A percentile compares a stretch with the other conserved stretches of the same genome.
Conservation (phyloP, 2,797 vertebrate genomes). For the Myotis planiceps region DNA sequence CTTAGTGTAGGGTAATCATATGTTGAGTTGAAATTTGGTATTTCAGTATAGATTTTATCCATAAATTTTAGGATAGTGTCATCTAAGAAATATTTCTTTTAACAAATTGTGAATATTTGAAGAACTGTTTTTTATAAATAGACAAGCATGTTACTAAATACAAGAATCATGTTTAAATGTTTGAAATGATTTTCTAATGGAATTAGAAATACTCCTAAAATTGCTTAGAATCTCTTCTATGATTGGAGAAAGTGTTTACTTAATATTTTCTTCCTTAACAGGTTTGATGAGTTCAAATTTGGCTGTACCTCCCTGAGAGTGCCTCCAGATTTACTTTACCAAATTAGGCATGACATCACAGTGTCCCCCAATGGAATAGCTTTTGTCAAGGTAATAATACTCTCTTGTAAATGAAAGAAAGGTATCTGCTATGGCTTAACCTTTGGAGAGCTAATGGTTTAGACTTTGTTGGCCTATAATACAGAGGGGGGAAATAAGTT, state of each 20-base stretch:
- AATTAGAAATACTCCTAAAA: constrained; percentile 49
- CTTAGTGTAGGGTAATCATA: background rate
- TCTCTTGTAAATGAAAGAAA: constrained; percentile 68
- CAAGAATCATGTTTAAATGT: constrained; percentile 28
- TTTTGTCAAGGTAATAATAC: constrained; percentile 94
- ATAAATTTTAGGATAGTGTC: constrained; percentile 15
- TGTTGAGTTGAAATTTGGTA: constrained; percentile 47
- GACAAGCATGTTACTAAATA: background rate
- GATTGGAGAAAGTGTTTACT: constrained; percentile 49
- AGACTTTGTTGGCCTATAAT: constrained; percentile 60
- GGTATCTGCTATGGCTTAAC: constrained; percentile 47
- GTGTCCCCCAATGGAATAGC: constrained; percentile 96
- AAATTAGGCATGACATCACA: constrained; percentile 95
- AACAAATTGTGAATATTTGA: constrained; percentile 34
- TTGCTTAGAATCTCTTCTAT: constrained; percentile 21
- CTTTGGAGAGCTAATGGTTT: constrained; percentile 60
- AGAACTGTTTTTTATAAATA: constrained; percentile 41
- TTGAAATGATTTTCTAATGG: constrained; percentile 47
- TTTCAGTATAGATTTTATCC: constrained; percentile 35
- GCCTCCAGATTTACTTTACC: constrained; percentile 94
- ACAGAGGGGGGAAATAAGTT: constrained; percentile 1
- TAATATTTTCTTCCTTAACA: constrained; percentile 84
- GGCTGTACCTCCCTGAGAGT: constrained; percentile 95
- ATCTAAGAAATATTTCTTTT: constrained; percentile 46
- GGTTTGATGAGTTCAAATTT: constrained; percentile 95